These are phyloP conservation scores for Promerops cafer DNA, from an alignment of 2,113 vertebrate genomes.

Conservation along the genomic window DNA sequence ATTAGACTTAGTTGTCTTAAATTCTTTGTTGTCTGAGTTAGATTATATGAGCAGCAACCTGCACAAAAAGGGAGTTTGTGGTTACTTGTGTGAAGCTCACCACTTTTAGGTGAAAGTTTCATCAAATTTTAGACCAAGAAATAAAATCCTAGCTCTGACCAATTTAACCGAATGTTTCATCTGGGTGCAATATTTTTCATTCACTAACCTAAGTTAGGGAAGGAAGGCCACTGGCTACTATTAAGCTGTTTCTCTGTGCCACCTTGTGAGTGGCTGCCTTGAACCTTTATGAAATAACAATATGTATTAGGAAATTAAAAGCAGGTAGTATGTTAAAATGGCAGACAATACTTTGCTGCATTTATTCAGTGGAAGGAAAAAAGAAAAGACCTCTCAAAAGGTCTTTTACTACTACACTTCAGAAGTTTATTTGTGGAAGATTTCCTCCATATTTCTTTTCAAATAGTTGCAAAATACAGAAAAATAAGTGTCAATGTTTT, in stretches of 20 bases:
- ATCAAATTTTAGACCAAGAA: background rate
- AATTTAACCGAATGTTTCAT: background rate
- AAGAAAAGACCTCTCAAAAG: background rate
- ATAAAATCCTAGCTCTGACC: background rate
- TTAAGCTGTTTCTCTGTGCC: background rate
- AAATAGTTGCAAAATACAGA: background rate
- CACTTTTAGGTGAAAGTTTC: background rate
- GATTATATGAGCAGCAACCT: background rate
- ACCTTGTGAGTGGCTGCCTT: background rate
- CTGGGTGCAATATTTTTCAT: background rate
- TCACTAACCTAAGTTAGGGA: background rate
- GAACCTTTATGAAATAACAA: background rate
- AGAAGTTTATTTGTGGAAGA: background rate
- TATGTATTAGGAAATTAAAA: background rate
- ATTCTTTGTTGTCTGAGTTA: background rate
- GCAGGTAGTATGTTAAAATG: background rate
- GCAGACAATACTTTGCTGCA: background rate
- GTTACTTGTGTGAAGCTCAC: background rate
- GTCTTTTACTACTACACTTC: background rate
- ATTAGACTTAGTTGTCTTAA: background rate
- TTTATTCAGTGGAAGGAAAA: background rate
- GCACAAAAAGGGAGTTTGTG: background rate
- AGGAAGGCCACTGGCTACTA: background rate
- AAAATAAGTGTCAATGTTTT: background rate
- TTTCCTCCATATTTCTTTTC: background rate